Conservation (phyloP, 2,888 invertebrate species). For the Rotaria sp. region DNA sequence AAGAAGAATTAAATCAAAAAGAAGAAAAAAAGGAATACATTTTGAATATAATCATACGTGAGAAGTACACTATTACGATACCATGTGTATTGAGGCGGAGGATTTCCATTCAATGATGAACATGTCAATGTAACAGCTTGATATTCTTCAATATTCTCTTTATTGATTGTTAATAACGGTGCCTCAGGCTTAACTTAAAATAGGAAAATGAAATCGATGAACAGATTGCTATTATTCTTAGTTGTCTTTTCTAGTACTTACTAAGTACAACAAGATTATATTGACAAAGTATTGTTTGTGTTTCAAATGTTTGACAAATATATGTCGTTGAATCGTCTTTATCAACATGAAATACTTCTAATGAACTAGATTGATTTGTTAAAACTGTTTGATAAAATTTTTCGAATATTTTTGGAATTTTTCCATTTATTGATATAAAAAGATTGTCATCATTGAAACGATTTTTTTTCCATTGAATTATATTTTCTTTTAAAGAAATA, state of each 20-base stretch:
- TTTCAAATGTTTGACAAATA: conserved; percentile 20
- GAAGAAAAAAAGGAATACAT: neutral
- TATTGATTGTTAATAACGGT: conserved; percentile 18
- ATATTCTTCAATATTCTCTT: conserved; percentile 23
- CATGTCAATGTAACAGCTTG: conserved; percentile 23
- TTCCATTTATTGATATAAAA: neutral
- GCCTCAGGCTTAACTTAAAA: neutral
- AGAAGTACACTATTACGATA: neutral
- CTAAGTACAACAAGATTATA: conserved; percentile 27
- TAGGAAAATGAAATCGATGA: neutral
- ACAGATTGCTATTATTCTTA: neutral
- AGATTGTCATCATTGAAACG: neutral
- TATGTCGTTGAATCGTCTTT: neutral
- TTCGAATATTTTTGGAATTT: neutral
- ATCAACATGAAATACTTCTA: conserved; percentile 4
- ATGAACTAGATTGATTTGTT: neutral
- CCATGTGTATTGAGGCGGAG: conserved; percentile 15
- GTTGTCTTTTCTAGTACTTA: neutral
- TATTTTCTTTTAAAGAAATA: neutral
- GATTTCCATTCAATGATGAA: conserved; percentile 26
- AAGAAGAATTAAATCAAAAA: neutral
- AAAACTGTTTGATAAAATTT: neutral
- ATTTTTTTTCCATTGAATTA: conserved; percentile 1
- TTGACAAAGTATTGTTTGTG: conserved; percentile 23
- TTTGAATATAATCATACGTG: neutral